phyloP scores from a whole-genome alignment of 2,113 vertebrate species.

The Pterocles gutturalis region DNA sequence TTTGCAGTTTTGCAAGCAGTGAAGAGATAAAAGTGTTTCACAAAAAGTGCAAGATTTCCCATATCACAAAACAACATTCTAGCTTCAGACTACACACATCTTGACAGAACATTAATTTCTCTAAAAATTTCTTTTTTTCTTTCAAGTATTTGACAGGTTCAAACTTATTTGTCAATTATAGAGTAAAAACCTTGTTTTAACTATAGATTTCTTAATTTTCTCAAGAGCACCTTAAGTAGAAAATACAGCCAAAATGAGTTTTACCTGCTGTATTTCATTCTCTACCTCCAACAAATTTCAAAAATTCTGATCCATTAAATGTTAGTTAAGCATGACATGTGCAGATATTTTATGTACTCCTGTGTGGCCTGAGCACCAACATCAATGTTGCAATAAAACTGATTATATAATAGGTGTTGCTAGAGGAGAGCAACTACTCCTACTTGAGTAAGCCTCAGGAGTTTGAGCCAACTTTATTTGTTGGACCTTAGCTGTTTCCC shows the following conservation, averaged over 20 bases:
- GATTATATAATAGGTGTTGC: background rate
- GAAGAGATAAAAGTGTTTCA: background rate
- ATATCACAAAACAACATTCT: background rate
- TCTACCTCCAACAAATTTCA: background rate
- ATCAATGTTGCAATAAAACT: background rate
- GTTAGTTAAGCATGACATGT: background rate
- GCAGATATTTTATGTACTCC: background rate
- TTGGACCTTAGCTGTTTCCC: background rate
- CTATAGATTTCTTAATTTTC: background rate
- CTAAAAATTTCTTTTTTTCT: background rate
- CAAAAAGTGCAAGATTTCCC: background rate
- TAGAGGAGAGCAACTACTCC: background rate
- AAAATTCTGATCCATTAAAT: background rate
- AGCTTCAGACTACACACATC: background rate
- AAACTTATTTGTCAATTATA: background rate
- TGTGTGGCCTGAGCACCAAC: background rate
- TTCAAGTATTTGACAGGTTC: background rate
- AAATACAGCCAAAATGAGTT: background rate
- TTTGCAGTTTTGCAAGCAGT: background rate
- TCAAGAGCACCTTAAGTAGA: background rate
- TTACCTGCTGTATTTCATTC: background rate
- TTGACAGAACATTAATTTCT: background rate
- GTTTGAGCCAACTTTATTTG: background rate
- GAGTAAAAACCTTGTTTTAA: background rate
- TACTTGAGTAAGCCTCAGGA: background rate